Conservation (phyloP, 2,113 vertebrate species). For the Pandion haliaetus region DNA sequence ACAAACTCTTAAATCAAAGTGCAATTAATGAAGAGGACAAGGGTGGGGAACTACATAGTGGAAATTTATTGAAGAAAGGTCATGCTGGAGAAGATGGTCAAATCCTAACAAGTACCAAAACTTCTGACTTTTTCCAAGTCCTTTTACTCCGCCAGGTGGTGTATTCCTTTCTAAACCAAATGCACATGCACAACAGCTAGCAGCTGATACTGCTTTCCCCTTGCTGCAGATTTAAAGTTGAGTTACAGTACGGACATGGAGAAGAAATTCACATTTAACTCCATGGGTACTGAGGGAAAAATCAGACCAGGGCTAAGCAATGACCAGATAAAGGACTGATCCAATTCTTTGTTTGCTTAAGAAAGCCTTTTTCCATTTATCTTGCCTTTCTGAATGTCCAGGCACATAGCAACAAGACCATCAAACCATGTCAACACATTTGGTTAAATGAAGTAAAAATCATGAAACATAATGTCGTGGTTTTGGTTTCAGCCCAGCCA, state of each 20-base stretch:
- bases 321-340: not conserved
- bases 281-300: not conserved
- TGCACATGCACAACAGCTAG: not conserved
- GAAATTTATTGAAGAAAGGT: slow-evolving; percentile 9
- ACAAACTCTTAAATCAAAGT: slow-evolving; percentile 33
- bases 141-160: not conserved
- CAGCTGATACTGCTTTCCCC: not conserved
- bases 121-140: not conserved
- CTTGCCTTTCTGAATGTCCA: not conserved
- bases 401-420: not conserved
- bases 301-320: not conserved
- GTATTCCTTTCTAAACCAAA: not conserved
- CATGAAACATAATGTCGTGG: no score
- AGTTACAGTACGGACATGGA: not conserved
- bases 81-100: not conserved
- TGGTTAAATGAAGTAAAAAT: not conserved
- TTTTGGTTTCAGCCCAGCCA: no score
- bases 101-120: not conserved
- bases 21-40: slow-evolving; percentile 12
- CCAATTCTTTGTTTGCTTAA: not conserved
- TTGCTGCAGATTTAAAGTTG: not conserved
- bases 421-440: not conserved
- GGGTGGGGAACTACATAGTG: not conserved
- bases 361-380: not conserved
- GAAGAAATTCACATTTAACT: not conserved